Evolutionary conservation across 1,140 invertebrate genomes (phyloP), one percentile per base, ranked within the genome.

Genomic region (Belonocnema kinseyi): DNA sequence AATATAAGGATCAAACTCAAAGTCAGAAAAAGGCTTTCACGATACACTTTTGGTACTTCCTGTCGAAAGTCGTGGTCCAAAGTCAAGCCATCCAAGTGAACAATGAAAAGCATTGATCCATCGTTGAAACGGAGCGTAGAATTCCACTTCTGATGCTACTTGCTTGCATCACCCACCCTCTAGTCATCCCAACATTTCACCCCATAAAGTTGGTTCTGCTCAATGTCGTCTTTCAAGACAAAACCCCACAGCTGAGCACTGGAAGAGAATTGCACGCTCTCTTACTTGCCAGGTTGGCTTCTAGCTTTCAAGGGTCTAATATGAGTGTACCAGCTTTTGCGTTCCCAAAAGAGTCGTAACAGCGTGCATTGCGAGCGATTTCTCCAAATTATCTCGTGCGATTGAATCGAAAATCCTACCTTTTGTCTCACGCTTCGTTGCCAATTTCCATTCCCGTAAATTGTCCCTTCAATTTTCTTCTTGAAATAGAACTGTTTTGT

Each of bases 61-160:
- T 46, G 40, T 46, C 40, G 40, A 46, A 46, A 46, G 40, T 66
- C 14, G 61, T 66, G 61, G 61, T 33, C 61, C 14, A 40, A 66
- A 46, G 61, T 66, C 61, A 21, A 66, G 61, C 26, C 61, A 66
- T 66, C 61, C 61, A 66, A 46, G 61, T 66, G 61, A 66, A 66
- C 61, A 66, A 66, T 66, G 61, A 66, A 66, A 66, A 40, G 61
- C 61, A 66, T 66, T 33, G 61, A 66, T 66, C 61, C 61, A 46
- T 66, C 61, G 61, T 40, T 66, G 61, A 66, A 66, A 40, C 61
- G 61, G 40, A 66, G 26, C 61, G 21, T 26, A 26, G 61, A 40
- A 66, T 66, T 66, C 61, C 61, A 66, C 61, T 66, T 66, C 61
- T 66, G 61, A n/a, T 66, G 61, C 16, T 40, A 33, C 61, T 66